Evolutionary conservation across 2,888 invertebrate species (phyloP).

Genomic region (Melanophora roralis): DNA sequence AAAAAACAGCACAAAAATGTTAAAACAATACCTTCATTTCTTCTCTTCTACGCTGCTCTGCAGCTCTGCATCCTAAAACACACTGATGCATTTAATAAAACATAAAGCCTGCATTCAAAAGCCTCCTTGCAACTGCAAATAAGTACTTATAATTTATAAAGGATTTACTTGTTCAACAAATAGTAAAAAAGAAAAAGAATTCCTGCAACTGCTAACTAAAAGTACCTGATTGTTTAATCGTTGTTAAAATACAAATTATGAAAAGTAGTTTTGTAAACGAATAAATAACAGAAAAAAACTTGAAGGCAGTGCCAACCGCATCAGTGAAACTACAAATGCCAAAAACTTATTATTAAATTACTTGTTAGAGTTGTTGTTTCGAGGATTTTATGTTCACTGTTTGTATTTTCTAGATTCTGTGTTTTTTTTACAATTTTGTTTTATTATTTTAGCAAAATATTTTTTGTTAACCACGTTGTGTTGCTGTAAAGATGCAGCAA

Average conservation of each 20-base stretch:
- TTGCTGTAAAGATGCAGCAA: background rate
- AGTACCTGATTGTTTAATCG: conserved; percentile 36
- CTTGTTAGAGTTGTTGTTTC: background rate
- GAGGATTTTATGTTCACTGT: background rate
- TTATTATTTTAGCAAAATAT: no score
- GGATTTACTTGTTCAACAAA: conserved; percentile 22
- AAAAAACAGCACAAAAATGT: background rate
- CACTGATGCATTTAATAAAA: background rate
- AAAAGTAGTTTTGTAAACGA: background rate
- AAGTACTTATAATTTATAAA: conserved; percentile 40
- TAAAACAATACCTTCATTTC: conserved; percentile 20
- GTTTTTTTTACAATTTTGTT: background rate
- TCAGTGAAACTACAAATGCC: background rate
- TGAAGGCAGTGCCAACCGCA: background rate
- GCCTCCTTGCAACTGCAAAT: conserved; percentile 4
- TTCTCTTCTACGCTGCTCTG: background rate
- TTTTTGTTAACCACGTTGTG: conserved; percentile 28
- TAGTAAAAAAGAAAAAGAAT: background rate
- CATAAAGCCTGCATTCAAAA: background rate
- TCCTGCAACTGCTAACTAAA: conserved; percentile 14
- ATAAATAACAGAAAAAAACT: conserved; percentile 11
- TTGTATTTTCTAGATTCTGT: background rate
- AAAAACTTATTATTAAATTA: conserved; percentile 17
- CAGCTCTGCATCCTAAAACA: background rate
- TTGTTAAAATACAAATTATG: conserved; percentile 39